Conservation (phyloP, 2,888 invertebrate species). For the Dysmachus trigonus region DNA sequence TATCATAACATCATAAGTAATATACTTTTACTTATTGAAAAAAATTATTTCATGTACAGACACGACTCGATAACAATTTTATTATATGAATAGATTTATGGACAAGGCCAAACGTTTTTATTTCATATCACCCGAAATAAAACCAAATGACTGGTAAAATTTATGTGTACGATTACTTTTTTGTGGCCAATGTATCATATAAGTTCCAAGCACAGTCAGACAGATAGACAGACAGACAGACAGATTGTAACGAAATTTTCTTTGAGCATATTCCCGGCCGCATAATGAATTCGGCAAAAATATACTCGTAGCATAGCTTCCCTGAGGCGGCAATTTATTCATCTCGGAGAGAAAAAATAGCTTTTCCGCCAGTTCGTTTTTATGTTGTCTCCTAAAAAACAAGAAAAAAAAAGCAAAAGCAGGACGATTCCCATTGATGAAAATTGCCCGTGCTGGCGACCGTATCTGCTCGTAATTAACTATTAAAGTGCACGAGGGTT, state of each 20-base stretch:
- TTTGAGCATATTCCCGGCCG: neutral
- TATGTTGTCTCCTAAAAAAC: neutral
- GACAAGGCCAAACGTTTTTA: no score
- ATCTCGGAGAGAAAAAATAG: neutral
- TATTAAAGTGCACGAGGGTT: constrained; percentile 27
- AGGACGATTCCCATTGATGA: neutral
- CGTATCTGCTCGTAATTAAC: constrained; percentile 8
- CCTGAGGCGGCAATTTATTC: neutral
- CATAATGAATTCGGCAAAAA: neutral
- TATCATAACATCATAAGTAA: no score
- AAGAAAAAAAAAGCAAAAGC: neutral
- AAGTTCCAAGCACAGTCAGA: no score
- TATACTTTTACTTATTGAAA: no score
- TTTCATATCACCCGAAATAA: no score
- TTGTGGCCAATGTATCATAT: no score
- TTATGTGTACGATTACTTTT: no score
- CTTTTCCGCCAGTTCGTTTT: neutral
- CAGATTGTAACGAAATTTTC: neutral
- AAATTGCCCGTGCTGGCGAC: neutral
- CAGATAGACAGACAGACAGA: neutral
- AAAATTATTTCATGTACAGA: no score
- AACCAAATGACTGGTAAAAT: no score
- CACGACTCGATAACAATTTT: no score
- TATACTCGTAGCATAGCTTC: neutral
- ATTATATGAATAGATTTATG: no score